Evolutionary conservation across 1,140 invertebrate genomes (phyloP), one percentile per base, ranked within the genome.

Genomic region (Hylaeus anthracinus): DNA sequence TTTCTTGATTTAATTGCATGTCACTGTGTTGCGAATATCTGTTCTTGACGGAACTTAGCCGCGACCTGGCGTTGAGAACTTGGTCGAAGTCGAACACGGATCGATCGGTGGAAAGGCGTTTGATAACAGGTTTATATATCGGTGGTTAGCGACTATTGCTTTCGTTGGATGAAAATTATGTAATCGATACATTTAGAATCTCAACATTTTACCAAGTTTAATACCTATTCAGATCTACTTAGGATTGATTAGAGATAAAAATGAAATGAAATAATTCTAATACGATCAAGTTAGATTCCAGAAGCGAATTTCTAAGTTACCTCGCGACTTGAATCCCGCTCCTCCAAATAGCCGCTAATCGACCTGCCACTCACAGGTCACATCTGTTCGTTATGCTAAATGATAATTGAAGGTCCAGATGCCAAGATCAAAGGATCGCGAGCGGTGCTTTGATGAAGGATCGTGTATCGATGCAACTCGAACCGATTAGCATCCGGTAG

Each of bases 381-480:
- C 6, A 4, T 80, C 15, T 15, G 10, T 58, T 43, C 53, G 53
- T 80, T 80, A 67, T 67, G 79, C 45, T 75, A 61, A 75, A 69
- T 82, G 39, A 78, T 86, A 82, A 86, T 86, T 79, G 80, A 56
- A 58, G 64, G 15, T 37, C 15, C 48, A 78, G 60, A 78, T 71
- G 63, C 76, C 65, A 45, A 74, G 83, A 86, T 85, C 84, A 86
- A 86, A 86, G 79, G 66, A 43, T 74, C 37, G 60, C 61, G 58
- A 37, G 65, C 41, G 72, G 26, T 48, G 66, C 73, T 85, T 66
- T 85, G 81, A 85, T 74, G 73, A 79, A 85, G 83, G 60, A 64
- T 43, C 53, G 43, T 48, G 64, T 72, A 86, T 86, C 84, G 75
- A 79, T 55, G 69, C 63, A 26, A 64, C 84, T 83, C 53, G 56